These are phyloP conservation scores for Crenichthys baileyi DNA, from an alignment of 2,797 vertebrate species.

Conservation along the genomic window DNA sequence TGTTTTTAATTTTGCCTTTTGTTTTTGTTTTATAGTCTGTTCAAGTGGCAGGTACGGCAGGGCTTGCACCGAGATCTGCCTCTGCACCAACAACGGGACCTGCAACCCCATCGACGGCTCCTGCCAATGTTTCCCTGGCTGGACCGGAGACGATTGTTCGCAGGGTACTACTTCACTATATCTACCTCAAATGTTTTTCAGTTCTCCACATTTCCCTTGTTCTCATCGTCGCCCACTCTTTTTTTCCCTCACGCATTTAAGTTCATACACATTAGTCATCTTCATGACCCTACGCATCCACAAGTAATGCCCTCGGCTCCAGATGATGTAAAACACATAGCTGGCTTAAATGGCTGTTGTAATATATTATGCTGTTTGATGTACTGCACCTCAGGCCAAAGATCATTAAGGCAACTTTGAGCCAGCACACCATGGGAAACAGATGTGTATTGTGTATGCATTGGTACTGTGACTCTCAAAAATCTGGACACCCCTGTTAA, in stretches of 20 bases:
- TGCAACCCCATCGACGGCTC: conserved; percentile 97
- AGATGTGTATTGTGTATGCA: conserved; percentile 43
- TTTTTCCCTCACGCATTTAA: conserved; percentile 41
- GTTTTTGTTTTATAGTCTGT: conserved; percentile 83
- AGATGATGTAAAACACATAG: conserved; percentile 67
- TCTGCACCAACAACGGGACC: conserved; percentile 96
- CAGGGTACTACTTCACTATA: conserved; percentile 82
- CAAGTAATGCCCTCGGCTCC: conserved; percentile 52
- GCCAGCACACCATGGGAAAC: conserved; percentile 47
- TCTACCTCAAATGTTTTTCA: conserved; percentile 6
- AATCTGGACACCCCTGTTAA: neutral
- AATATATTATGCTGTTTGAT: conserved; percentile 71
- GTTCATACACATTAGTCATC: conserved; percentile 58
- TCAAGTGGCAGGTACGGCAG: conserved; percentile 89
- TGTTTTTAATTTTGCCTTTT: neutral
- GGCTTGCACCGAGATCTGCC: conserved; percentile 87
- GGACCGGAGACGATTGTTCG: conserved; percentile 95
- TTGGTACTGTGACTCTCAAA: conserved; percentile 16
- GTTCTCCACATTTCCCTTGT: conserved; percentile 14
- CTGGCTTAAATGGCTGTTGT: conserved; percentile 64
- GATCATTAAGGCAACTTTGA: conserved; percentile 64
- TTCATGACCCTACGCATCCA: conserved; percentile 58
- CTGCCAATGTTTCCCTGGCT: conserved; percentile 95
- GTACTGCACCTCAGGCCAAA: conserved; percentile 55
- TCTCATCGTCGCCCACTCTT: conserved; percentile 44